These are phyloP conservation scores for Etheostoma spectabile DNA, from an alignment of 2,113 vertebrate species.

Conservation along the genomic window DNA sequence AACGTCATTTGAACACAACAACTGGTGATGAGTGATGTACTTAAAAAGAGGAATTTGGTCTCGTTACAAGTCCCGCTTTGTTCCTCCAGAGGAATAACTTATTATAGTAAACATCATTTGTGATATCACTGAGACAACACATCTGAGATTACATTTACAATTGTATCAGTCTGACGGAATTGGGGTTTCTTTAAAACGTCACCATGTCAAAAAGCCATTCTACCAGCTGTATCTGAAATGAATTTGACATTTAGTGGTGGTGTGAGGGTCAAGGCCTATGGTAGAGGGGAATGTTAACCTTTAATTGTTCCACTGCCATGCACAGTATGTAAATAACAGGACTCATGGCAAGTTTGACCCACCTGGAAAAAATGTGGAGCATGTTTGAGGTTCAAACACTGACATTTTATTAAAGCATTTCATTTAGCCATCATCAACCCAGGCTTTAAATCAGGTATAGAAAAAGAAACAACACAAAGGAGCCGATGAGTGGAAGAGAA, in stretches of 20 bases:
- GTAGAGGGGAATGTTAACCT: conserved; percentile 18
- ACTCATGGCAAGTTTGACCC: not conserved
- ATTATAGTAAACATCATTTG: not conserved
- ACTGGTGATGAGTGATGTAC: not conserved
- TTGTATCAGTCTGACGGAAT: not conserved
- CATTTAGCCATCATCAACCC: not conserved
- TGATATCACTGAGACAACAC: not conserved
- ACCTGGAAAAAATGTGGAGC: conserved; percentile 2
- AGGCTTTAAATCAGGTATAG: not conserved
- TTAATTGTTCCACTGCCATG: conserved; percentile 3
- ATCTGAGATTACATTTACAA: not conserved
- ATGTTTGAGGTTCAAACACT: not conserved
- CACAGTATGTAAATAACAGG: conserved; percentile 21
- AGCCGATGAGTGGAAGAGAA: not conserved
- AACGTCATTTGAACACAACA: not conserved
- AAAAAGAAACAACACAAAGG: not conserved
- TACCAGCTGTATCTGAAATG: not conserved
- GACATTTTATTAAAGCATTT: not conserved
- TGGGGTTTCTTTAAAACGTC: conserved; percentile 11
- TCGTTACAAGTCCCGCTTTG: not conserved
- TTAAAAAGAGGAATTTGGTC: conserved; percentile 11
- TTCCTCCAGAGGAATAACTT: not conserved
- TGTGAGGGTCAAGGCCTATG: conserved; percentile 31
- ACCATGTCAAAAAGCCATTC: conserved; percentile 17
- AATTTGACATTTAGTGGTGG: conserved; percentile 38